Conservation (phyloP, 2,797 vertebrate species). For the Heliangelus exortis region DNA sequence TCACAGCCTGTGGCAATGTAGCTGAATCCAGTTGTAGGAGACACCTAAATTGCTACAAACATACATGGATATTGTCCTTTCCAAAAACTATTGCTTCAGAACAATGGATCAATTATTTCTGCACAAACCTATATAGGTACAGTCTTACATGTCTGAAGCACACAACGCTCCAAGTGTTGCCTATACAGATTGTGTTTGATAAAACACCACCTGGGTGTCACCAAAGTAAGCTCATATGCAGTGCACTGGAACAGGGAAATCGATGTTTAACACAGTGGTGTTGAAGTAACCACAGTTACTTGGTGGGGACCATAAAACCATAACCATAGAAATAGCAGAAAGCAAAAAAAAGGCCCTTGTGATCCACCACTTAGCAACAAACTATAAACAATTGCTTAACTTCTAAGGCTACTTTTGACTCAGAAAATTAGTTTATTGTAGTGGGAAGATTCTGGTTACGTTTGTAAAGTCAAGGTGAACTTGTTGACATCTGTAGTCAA, state of each 20-base stretch:
- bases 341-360: neutral
- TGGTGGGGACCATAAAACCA: too few relatives aligned
- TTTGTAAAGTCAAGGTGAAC: neutral
- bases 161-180: rapidly evolving
- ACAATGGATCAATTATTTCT: neutral
- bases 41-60: neutral
- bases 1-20: neutral
- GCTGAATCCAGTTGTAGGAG: neutral
- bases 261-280: neutral
- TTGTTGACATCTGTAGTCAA: neutral
- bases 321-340: neutral
- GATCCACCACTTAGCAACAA: neutral
- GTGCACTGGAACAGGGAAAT: neutral
- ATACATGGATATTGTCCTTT: neutral
- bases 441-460: neutral
- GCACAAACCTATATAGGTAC: neutral
- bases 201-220: neutral
- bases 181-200: neutral
- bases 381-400: neutral
- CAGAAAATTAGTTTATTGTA: neutral
- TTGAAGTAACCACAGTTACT: neutral
- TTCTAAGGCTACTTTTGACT: neutral
- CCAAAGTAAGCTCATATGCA: neutral
- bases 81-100: neutral
- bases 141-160: neutral